phyloP scores from a whole-genome alignment of 2,113 vertebrate genomes.

The Cyprinodon variegatus region DNA sequence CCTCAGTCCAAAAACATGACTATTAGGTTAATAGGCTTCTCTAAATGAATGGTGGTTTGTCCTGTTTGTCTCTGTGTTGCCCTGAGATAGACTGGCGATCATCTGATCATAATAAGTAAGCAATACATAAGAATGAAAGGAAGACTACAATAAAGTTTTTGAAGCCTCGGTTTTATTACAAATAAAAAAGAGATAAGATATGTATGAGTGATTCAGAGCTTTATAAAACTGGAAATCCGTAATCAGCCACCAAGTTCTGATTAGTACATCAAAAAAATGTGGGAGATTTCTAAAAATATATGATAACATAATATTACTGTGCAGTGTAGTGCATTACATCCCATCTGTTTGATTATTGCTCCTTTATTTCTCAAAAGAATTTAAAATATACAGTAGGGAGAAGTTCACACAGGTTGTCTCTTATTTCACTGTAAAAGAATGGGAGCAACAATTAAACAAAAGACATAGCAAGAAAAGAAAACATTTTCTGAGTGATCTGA shows the following conservation, averaged over 20 bases:
- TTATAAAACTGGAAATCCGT: neutral
- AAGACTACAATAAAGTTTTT: neutral
- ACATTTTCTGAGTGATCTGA: neutral
- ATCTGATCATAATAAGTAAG: neutral
- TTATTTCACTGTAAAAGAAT: slow-evolving; percentile 37
- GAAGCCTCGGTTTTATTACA: neutral
- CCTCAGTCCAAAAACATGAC: too few relatives aligned
- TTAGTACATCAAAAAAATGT: too few relatives aligned
- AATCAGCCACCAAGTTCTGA: neutral
- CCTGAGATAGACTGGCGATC: too few relatives aligned
- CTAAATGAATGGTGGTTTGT: too few relatives aligned
- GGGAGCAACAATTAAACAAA: slow-evolving; percentile 25
- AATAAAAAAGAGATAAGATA: neutral
- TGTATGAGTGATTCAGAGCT: neutral
- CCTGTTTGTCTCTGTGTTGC: too few relatives aligned
- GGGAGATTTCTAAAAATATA: neutral
- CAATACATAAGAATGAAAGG: neutral
- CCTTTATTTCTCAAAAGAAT: slow-evolving; percentile 32
- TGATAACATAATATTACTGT: neutral
- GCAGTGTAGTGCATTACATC: neutral
- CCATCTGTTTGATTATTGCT: neutral
- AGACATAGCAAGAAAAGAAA: neutral
- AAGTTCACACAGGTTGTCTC: slow-evolving; percentile 77
- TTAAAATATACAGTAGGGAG: slow-evolving; percentile 43
- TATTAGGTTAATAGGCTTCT: too few relatives aligned